A percentile compares a stretch with the other conserved stretches of the same genome.
These are phyloP conservation scores for Carterocephalus palaemon DNA, from an alignment of 2,888 invertebrate species.

Conservation along the genomic window DNA sequence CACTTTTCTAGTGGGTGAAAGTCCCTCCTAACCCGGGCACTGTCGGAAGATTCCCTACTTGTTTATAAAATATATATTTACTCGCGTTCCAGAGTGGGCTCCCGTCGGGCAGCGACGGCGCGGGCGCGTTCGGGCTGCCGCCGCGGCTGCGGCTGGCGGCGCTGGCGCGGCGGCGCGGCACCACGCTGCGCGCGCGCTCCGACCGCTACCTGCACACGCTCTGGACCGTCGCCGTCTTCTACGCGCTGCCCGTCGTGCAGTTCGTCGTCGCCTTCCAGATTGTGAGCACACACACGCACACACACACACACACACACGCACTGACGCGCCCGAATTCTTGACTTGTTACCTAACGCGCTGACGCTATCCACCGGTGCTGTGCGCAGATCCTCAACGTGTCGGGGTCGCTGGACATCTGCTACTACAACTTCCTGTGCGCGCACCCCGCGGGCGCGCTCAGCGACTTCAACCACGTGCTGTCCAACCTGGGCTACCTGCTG, in stretches of 20 bases:
- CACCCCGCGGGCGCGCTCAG: slow-evolving; percentile 86
- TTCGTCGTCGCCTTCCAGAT: slow-evolving; percentile 90
- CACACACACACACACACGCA: background rate
- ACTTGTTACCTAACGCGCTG: background rate
- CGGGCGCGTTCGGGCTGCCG: slow-evolving; percentile 63
- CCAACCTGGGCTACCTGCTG: slow-evolving; percentile 90
- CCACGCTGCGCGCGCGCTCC: slow-evolving; percentile 69
- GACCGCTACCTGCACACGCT: slow-evolving; percentile 80
- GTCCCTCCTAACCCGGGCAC: background rate
- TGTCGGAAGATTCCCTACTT: too few species aligned
- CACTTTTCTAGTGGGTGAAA: too few species aligned
- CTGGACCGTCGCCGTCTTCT: slow-evolving; percentile 89
- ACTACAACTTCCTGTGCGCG: slow-evolving; percentile 94
- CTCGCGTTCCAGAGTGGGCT: too few species aligned
- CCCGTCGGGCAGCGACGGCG: too few species aligned
- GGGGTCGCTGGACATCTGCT: slow-evolving; percentile 94
- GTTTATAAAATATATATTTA: too few species aligned
- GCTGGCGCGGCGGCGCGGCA: slow-evolving; percentile 57
- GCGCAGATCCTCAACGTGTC: slow-evolving; percentile 84
- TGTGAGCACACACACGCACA: slow-evolving; percentile 51
- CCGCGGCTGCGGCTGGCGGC: slow-evolving; percentile 61
- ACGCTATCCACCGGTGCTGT: too few species aligned
- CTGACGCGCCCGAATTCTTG: background rate
- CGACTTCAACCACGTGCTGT: slow-evolving; percentile 93
- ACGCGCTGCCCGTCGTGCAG: slow-evolving; percentile 91